Percentiles rank a stretch among this genome's conserved stretches.
These are phyloP conservation scores for Pomatorhinus ruficollis DNA, from an alignment of 2,113 vertebrate species.

Conservation along the genomic window DNA sequence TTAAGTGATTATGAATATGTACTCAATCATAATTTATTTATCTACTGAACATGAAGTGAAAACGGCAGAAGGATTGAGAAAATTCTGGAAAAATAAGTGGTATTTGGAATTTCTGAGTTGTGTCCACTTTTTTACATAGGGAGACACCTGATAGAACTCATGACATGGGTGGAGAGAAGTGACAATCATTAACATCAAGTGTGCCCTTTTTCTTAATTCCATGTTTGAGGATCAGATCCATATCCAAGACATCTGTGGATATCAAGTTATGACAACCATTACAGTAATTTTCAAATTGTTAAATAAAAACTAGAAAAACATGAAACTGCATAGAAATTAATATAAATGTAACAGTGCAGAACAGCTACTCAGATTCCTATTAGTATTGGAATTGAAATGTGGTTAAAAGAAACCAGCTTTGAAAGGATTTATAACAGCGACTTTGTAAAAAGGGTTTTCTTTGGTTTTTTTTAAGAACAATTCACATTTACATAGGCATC, in stretches of 20 bases:
- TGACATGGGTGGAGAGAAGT: accelerated
- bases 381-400: background rate
- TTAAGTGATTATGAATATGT: background rate
- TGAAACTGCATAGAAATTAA: background rate
- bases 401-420: background rate
- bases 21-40: background rate
- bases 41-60: background rate
- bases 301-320: background rate
- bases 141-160: background rate
- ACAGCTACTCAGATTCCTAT: background rate
- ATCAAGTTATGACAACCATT: background rate
- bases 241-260: background rate
- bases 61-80: background rate
- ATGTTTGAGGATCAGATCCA: background rate
- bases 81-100: background rate
- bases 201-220: background rate
- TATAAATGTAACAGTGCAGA: background rate
- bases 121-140: background rate
- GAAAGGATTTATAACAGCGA: background rate
- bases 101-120: background rate
- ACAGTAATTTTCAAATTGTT: background rate
- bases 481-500: background rate
- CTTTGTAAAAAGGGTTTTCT: background rate
- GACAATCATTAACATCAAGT: background rate
- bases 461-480: background rate